Base-by-base conservation (phyloP, 2,113 vertebrate species). In the Tretioscincus oriximinensis region DNA sequence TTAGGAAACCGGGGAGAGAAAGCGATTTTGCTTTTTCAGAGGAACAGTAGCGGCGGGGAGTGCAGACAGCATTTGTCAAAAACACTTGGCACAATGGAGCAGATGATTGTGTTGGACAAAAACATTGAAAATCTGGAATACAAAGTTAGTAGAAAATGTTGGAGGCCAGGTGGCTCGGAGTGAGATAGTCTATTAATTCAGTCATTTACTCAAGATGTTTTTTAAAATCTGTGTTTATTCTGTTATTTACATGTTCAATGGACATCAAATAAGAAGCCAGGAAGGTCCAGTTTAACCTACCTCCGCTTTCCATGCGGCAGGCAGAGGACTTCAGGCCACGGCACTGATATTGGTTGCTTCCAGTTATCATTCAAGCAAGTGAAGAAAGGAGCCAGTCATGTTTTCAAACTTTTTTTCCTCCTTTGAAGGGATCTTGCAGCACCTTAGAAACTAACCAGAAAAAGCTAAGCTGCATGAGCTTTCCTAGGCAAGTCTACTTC, bases 21-120 rank as follows among this genome's bases (percentile, higher is more conserved):
- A 49, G 22, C 21, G 58, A 14, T 26, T 65, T 70, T 63, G 14
- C 24, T 79, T 73, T 80, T 26, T 63, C 54, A 69, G 66, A 64
- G 35, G 26, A 28, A 21, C 61, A 82, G 35, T 28, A 47, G 54
- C 54, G 18, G 49, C 9, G 54, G 65, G 28, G 28, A 29, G 29
- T 49, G 28, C 63, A 64, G 49, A 74, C 68, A 63, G 77, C 64
- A 64, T 41, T 31, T 79, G 77, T 84, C 71, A 79, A 79, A 79
- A 69, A 28, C 54, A 81, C 51, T 76, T 70, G 54, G 58, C 47
- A 26, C 51, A 61, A 69, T 16, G 21, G 47, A 68, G 63, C 12
- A n/a, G 71, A 35, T 74, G 51, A 68, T 74, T 74, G 41, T 73
- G 49, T 51, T n/a, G 35, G 66, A 69, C 54, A 26, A 41, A 58